Percentiles rank a stretch among this genome's conserved stretches.
Evolutionary conservation across 2,113 vertebrate genomes (phyloP).

Genomic region (Phaethornis superciliosus): DNA sequence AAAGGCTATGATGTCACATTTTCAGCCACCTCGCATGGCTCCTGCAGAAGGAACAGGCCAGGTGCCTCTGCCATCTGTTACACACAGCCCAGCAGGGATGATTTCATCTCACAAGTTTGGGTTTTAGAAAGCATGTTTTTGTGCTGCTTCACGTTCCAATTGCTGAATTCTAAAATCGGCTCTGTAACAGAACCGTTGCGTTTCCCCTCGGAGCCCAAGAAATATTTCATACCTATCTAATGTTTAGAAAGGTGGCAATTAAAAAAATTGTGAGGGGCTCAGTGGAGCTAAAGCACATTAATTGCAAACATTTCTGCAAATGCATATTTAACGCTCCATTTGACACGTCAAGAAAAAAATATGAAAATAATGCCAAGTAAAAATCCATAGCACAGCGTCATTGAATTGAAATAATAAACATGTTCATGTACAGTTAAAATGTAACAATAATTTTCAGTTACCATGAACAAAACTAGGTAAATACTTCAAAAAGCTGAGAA

Average conservation of each 20-base stretch:
- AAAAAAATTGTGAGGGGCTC: background rate
- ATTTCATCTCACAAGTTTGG: accelerated
- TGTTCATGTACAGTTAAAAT: background rate
- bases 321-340: background rate
- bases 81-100: background rate
- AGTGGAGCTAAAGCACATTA: background rate
- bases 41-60: background rate
- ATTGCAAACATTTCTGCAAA: background rate
- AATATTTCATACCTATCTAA: background rate
- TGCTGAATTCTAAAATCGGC: background rate
- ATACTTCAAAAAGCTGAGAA: background rate
- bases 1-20: background rate
- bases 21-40: background rate
- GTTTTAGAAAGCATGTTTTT: accelerated
- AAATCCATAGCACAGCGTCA: accelerated
- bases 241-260: background rate
- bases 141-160: background rate
- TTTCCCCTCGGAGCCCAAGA: accelerated
- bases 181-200: background rate
- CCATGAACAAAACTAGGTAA: background rate
- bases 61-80: background rate
- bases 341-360: background rate
- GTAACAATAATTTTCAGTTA: background rate
- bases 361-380: background rate
- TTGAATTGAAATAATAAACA: background rate